phyloP scores from a whole-genome alignment of 2,113 vertebrate genomes.

The Genyomyrus donnyi region DNA sequence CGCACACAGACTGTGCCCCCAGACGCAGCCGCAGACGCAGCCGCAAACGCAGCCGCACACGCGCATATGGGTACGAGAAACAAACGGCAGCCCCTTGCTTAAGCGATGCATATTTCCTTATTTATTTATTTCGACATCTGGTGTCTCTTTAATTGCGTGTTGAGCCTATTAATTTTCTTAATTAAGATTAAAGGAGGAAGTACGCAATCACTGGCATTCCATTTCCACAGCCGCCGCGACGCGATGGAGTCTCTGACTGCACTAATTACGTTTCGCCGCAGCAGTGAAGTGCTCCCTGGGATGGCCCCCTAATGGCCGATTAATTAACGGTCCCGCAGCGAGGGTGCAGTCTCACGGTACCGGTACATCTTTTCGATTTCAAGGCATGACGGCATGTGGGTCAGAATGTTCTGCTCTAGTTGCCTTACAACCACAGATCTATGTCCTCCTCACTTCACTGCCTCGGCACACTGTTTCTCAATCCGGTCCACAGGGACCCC shows the following conservation, averaged over 20 bases:
- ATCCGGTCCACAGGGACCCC: not conserved
- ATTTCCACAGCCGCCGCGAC: not conserved
- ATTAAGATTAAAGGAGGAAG: conserved; percentile 14
- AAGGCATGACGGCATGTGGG: not conserved
- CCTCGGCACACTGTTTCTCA: not conserved
- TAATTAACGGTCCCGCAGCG: not conserved
- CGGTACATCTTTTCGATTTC: not conserved
- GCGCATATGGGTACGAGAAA: not conserved
- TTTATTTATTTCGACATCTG: conserved; percentile 12
- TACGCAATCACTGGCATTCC: not conserved
- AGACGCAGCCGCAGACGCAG: not conserved
- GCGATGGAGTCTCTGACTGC: not conserved
- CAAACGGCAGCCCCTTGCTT: not conserved
- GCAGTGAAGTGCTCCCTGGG: not conserved
- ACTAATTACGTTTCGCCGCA: not conserved
- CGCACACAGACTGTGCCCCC: not conserved
- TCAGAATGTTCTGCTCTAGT: not conserved
- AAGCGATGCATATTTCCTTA: not conserved
- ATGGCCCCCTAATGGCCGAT: not conserved
- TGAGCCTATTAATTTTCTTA: conserved; percentile 7
- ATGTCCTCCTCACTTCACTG: not conserved
- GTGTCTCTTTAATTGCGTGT: conserved; percentile 9
- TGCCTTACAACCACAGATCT: not conserved
- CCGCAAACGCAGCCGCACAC: not conserved
- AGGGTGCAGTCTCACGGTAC: not conserved